Evolutionary conservation across 2,113 vertebrate genomes (phyloP).

Genomic region (Porphyrio hochstetteri): DNA sequence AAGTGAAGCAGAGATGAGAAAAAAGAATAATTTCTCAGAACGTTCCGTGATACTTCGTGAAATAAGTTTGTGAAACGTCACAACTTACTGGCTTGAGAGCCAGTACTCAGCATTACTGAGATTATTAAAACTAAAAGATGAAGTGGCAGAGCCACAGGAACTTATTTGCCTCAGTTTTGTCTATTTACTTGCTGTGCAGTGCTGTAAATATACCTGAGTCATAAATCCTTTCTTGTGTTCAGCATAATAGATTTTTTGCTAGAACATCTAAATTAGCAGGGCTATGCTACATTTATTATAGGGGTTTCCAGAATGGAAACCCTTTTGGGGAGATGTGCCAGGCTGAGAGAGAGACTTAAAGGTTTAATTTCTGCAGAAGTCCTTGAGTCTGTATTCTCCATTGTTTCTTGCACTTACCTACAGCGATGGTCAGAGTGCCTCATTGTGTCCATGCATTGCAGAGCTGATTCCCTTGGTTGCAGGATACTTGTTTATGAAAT

Average conservation of each 20-base stretch:
- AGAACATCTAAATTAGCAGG: background rate
- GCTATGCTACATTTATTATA: background rate
- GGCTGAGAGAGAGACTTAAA: background rate
- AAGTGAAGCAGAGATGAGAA: background rate
- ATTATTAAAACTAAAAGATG: background rate
- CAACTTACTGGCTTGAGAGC: background rate
- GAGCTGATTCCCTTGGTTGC: background rate
- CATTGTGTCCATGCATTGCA: background rate
- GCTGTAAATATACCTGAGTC: background rate
- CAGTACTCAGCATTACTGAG: background rate
- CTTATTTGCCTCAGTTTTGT: background rate
- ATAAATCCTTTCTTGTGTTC: background rate
- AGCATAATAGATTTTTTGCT: background rate
- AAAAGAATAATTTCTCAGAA: background rate
- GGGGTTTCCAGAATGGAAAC: background rate
- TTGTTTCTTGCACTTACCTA: background rate
- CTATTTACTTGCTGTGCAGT: background rate
- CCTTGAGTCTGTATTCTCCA: background rate
- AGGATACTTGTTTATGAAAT: background rate
- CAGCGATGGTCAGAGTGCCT: rapidly evolving
- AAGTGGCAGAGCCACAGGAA: background rate
- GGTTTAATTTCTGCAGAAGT: background rate
- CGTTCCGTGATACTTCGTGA: background rate
- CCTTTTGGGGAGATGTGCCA: background rate
- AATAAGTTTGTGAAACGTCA: background rate